Conservation (phyloP, 2,797 vertebrate genomes). For the Siniperca undulata region DNA sequence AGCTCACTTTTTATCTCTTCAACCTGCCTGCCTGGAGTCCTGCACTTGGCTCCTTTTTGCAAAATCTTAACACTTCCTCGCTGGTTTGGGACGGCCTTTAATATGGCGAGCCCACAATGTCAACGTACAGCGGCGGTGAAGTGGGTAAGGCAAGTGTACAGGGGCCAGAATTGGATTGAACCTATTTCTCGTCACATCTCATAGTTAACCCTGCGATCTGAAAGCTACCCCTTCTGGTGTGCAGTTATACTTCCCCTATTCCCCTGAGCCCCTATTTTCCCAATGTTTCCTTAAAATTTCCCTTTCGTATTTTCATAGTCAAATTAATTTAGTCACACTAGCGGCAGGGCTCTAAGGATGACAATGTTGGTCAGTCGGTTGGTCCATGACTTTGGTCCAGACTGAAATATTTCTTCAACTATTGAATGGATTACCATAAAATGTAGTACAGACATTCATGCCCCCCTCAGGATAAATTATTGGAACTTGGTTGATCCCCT, state of each 20-base stretch:
- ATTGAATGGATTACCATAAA: too few species aligned
- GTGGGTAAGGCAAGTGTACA: background rate
- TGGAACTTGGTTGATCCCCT: background rate
- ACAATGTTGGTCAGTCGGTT: too few species aligned
- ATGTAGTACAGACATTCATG: too few species aligned
- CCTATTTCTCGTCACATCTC: background rate
- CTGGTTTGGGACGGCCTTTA: background rate
- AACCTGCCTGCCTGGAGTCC: too few species aligned
- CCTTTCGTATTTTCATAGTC: background rate
- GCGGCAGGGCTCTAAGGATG: too few species aligned
- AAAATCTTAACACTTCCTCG: background rate
- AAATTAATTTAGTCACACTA: too few species aligned
- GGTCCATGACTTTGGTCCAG: too few species aligned
- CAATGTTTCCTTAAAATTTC: background rate
- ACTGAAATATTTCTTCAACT: background rate
- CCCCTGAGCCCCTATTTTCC: background rate
- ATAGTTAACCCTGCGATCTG: background rate
- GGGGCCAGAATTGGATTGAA: background rate
- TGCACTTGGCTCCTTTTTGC: too few species aligned
- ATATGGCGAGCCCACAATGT: background rate
- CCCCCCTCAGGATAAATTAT: background rate
- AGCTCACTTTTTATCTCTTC: too few species aligned
- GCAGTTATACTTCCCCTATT: too few species aligned
- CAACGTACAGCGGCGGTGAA: too few species aligned
- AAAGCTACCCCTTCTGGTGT: background rate